These are phyloP conservation scores for Ceriagrion tenellum DNA, from an alignment of 2,888 invertebrate species.

Conservation along the genomic window DNA sequence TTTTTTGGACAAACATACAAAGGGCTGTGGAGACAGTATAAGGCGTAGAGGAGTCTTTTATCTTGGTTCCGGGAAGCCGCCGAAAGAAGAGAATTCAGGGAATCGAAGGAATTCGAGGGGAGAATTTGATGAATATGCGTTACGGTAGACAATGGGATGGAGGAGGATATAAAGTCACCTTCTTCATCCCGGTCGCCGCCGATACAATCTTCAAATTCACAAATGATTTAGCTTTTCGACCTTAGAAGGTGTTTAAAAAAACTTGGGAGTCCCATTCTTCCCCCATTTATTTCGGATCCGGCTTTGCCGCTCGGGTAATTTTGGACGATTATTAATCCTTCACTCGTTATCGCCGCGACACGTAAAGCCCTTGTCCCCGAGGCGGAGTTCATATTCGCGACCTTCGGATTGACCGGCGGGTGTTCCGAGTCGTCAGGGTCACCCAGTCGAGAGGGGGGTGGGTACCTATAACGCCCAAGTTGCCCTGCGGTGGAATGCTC, in stretches of 20 bases:
- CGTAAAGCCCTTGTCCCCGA: background rate
- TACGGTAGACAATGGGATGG: background rate
- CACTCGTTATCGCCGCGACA: background rate
- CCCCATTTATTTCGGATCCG: background rate
- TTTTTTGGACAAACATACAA: background rate
- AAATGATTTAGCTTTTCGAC: background rate
- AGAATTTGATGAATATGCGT: background rate
- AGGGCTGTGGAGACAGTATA: background rate
- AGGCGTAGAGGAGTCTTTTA: background rate
- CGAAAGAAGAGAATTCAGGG: background rate
- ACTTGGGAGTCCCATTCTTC: background rate
- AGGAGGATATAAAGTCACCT: background rate
- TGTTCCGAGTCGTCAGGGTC: background rate
- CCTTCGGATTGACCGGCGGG: slow-evolving; percentile 32
- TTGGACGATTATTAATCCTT: background rate
- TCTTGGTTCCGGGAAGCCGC: background rate
- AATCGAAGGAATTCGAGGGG: background rate
- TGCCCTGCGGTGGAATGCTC: background rate
- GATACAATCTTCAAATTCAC: background rate
- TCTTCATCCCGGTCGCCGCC: background rate
- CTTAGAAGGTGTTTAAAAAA: background rate
- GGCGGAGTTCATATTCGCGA: background rate
- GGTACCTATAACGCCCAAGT: background rate
- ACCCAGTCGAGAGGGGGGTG: background rate
- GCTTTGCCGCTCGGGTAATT: background rate